Evolutionary conservation across 2,888 invertebrate genomes (phyloP).

Genomic region (Xestia ashworthii): DNA sequence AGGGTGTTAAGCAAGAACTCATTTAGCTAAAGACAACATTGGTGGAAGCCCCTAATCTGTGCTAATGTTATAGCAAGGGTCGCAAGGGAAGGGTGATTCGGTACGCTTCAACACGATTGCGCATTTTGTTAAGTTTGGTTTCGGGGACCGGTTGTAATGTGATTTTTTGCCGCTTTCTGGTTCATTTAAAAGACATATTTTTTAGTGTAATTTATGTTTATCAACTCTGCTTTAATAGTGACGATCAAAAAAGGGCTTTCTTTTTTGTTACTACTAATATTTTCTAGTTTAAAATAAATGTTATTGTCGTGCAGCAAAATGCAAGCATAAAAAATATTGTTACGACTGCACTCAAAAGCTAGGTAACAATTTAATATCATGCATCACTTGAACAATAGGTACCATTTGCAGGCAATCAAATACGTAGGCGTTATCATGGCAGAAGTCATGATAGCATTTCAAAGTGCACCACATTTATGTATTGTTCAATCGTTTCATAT

Average conservation of each 20-base stretch:
- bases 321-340: background rate
- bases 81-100: constrained; percentile 79
- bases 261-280: background rate
- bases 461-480: constrained; percentile 46
- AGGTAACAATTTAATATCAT: constrained; percentile 32
- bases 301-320: background rate
- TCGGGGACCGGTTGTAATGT: constrained; percentile 49
- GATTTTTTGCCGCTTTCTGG: constrained; percentile 51
- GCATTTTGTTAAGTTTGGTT: constrained; percentile 67
- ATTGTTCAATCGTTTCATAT: constrained; percentile 49
- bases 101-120: constrained; percentile 79
- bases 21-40: constrained; percentile 72
- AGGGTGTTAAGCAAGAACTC: constrained; percentile 63
- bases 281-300: background rate
- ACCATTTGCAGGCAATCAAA: constrained; percentile 47
- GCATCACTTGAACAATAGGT: constrained; percentile 36
- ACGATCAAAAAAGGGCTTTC: constrained; percentile 2
- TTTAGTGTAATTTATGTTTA: constrained; percentile 44
- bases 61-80: constrained; percentile 75
- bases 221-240: constrained; percentile 8
- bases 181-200: constrained; percentile 50
- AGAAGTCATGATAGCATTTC: constrained; percentile 43
- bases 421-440: constrained; percentile 43
- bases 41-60: constrained; percentile 75
- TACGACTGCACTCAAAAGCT: constrained; percentile 23